Base-by-base conservation (phyloP, 2,113 vertebrate genomes). In the Lontra canadensis region DNA sequence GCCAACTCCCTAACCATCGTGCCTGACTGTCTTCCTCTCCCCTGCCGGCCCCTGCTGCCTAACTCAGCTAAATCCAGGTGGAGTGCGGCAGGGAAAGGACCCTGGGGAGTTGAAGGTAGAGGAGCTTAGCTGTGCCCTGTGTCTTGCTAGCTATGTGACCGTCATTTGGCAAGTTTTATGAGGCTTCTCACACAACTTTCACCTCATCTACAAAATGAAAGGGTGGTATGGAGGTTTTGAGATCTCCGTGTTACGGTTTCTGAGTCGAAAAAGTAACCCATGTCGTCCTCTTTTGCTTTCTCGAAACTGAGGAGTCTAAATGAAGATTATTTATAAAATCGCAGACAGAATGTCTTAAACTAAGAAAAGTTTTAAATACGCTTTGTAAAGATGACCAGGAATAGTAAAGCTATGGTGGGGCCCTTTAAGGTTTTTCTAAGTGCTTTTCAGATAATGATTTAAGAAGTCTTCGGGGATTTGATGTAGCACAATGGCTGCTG, bases 361-460 rank as follows among this genome's bases (percentile, higher is more conserved):
- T 31, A 25, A 76, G 71, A 34, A 44, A 81, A 18, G 26, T 71
- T 94, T 55, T 85, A 52, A 88, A 39, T 79, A 9, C 2, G 10
- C 57, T 44, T 84, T 63, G 12, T 91, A n/a, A 92, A 76, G 94
- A 61, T 61, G 71, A 52, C 88, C 80, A 17, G 36, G 71, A 82
- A 61, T 47, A 39, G 36, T 34, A 76, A 78, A 79, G 71, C 63
- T 18, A 1, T 94, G 44, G 26, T n/a, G 42, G 13, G 29, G n/a
- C 63, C 18, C 71, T 55, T 80, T 15, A 52, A 88, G 39, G 39
- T 61, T 92, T 96, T 94, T 29, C 89, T 85, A n/a, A 69, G 25
- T 73, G 79, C 96, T 74, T 88, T 88, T 83, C 36, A 57, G 74
- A 39, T 79, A 83, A 81, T 94, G 63, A 74, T 91, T 86, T 82